phyloP scores from a whole-genome alignment of 2,113 vertebrate species.

The Thermophis baileyi region DNA sequence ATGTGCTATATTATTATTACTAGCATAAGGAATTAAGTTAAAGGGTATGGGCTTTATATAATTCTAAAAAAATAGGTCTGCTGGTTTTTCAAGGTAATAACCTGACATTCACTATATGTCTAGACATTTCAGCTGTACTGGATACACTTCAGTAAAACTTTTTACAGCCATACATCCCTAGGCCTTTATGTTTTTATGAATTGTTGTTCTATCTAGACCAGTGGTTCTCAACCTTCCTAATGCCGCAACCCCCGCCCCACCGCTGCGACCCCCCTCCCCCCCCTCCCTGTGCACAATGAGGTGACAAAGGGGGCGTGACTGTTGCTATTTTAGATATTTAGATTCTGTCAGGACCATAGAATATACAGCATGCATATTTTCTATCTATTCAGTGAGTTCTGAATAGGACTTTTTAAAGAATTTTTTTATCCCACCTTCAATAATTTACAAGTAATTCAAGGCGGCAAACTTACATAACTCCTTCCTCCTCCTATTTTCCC shows the following conservation, averaged over 20 bases:
- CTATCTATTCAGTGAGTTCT: conserved; percentile 20
- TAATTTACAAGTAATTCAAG: background rate
- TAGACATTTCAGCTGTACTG: background rate
- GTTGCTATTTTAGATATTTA: background rate
- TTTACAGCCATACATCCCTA: background rate
- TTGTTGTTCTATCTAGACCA: background rate
- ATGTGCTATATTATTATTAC: background rate
- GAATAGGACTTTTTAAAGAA: background rate
- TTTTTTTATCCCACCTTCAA: background rate
- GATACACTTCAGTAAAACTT: background rate
- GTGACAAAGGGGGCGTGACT: too few species aligned
- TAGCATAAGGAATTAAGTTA: background rate
- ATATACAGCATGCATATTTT: background rate
- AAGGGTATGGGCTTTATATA: background rate
- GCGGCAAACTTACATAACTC: background rate
- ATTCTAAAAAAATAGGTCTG: conserved; percentile 11
- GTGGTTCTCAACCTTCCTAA: too few species aligned
- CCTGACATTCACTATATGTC: background rate
- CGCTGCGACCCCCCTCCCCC: too few species aligned
- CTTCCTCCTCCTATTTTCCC: background rate
- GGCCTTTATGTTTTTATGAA: background rate
- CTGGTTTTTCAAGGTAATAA: background rate
- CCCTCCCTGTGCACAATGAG: too few species aligned
- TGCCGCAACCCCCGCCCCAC: too few species aligned
- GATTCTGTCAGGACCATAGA: conserved; percentile 24